These are phyloP conservation scores for Acrobasis consociella DNA, from an alignment of 2,888 invertebrate species.

Conservation along the genomic window DNA sequence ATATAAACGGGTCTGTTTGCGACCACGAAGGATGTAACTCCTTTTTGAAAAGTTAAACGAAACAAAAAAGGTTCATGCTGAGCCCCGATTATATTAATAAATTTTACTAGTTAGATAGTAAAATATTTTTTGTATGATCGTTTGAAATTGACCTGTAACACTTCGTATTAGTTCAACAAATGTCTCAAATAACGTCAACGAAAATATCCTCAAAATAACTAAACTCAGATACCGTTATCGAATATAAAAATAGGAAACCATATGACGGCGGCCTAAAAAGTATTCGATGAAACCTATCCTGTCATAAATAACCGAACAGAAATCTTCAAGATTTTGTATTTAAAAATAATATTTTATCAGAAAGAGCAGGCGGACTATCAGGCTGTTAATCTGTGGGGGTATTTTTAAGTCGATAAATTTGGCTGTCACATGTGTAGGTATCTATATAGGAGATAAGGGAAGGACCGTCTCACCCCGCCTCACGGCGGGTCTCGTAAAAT, in stretches of 20 bases:
- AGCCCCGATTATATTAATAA: too few relatives aligned
- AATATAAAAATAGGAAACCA: conserved; percentile 36
- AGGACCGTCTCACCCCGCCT: conserved; percentile 59
- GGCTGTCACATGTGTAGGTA: conserved; percentile 77
- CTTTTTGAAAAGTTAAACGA: too few relatives aligned
- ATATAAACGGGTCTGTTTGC: too few relatives aligned
- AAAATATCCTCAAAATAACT: too few relatives aligned
- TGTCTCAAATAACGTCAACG: neutral
- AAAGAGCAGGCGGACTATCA: conserved; percentile 61
- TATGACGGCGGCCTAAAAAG: conserved; percentile 32
- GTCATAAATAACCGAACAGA: conserved; percentile 42
- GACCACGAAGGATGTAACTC: too few relatives aligned
- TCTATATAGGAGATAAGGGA: conserved; percentile 57
- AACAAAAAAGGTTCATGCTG: too few relatives aligned
- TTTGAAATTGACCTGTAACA: too few relatives aligned
- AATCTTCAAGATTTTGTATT: conserved; percentile 40
- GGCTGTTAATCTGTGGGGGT: conserved; percentile 73
- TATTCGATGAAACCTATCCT: conserved; percentile 34
- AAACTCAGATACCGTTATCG: conserved; percentile 4
- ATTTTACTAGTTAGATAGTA: too few relatives aligned
- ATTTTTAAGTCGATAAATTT: conserved; percentile 81
- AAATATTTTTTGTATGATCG: too few relatives aligned
- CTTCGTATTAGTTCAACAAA: too few relatives aligned
- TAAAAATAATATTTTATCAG: conserved; percentile 67
- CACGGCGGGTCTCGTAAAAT: conserved; percentile 67